Conservation (phyloP, 2,888 invertebrate genomes). For the Cistogaster globosa region DNA sequence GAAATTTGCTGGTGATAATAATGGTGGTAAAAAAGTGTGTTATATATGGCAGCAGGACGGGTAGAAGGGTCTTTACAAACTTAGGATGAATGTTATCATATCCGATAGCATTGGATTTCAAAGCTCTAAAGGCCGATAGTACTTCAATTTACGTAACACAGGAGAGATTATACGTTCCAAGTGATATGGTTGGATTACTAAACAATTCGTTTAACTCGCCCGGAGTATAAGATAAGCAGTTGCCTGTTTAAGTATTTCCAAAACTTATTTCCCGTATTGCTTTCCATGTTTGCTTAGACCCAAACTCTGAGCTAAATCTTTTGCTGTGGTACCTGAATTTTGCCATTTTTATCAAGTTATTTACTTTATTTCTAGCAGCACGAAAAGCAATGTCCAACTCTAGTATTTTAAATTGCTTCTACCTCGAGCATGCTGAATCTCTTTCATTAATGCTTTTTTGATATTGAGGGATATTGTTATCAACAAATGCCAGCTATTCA, state of each 20-base stretch:
- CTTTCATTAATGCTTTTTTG: neutral
- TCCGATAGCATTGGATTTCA: no score
- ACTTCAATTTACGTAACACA: no score
- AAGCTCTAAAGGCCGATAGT: no score
- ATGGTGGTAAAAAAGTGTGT: no score
- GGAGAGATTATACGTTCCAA: no score
- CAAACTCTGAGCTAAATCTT: neutral
- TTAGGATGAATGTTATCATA: no score
- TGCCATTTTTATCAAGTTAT: neutral
- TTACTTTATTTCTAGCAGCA: neutral
- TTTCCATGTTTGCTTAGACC: neutral
- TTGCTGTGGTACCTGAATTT: neutral
- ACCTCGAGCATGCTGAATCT: neutral
- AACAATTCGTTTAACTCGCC: no score
- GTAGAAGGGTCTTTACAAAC: no score
- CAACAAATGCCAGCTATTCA: neutral
- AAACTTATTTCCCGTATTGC: neutral
- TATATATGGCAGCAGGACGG: no score
- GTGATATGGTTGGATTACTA: no score
- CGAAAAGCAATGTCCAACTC: neutral
- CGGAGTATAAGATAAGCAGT: neutral
- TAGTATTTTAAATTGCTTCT: neutral
- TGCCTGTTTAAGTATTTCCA: neutral
- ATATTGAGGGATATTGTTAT: neutral
- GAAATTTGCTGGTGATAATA: no score